Evolutionary conservation across 2,888 invertebrate species (phyloP).

Genomic region (Heteromyza rotundicornis): DNA sequence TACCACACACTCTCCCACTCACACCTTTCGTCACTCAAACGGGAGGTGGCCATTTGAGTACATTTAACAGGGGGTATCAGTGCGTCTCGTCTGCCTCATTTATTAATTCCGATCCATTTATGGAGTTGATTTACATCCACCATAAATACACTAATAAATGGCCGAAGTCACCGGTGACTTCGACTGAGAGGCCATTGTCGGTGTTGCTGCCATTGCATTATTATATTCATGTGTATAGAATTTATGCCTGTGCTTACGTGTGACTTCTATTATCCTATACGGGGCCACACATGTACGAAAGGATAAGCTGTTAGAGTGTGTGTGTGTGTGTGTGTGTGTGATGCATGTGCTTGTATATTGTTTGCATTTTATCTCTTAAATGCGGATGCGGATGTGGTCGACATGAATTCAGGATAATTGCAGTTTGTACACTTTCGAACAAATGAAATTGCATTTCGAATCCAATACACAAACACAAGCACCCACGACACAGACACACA

Average conservation of each 20-base stretch:
- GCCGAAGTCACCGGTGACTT: conserved; percentile 39
- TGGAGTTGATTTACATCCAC: conserved; percentile 51
- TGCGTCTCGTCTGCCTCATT: conserved; percentile 36
- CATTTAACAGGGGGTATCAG: no score
- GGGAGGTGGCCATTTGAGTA: no score
- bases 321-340: conserved; percentile 8
- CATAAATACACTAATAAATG: conserved; percentile 51
- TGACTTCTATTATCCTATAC: not conserved
- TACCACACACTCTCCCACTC: no score
- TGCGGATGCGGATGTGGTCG: conserved; percentile 25
- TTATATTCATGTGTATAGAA: not conserved
- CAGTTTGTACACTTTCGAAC: conserved; percentile 4
- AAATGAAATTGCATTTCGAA: not conserved
- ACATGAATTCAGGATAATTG: conserved; percentile 26
- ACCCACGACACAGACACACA: not conserved
- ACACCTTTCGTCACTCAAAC: no score
- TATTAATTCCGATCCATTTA: conserved; percentile 58
- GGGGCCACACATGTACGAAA: no score
- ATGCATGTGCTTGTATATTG: conserved; percentile 13
- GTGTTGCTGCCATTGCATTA: not conserved
- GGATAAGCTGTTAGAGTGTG: not conserved
- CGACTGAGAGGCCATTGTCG: conserved; percentile 5
- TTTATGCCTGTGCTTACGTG: not conserved
- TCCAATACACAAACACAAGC: not conserved
- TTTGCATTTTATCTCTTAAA: conserved; percentile 24